phyloP scores from a whole-genome alignment of 2,888 invertebrate genomes.

The Heliothis peltigera region DNA sequence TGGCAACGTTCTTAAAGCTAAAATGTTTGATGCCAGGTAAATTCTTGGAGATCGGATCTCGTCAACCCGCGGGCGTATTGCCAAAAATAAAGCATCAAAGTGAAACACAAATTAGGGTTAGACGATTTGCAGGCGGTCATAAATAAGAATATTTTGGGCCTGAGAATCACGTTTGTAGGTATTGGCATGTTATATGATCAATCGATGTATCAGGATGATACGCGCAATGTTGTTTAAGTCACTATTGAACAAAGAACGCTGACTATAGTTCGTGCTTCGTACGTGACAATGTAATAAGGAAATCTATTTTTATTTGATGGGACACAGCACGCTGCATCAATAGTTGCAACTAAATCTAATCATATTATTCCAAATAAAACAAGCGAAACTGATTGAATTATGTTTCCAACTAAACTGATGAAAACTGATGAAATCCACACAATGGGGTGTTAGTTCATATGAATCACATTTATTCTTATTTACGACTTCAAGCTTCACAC shows the following conservation, averaged over 20 bases:
- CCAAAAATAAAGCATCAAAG: slow-evolving; percentile 28
- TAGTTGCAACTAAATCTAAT: background rate
- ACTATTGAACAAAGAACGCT: background rate
- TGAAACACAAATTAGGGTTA: slow-evolving; percentile 41
- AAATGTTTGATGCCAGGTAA: slow-evolving; percentile 50
- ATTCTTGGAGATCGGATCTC: slow-evolving; percentile 28
- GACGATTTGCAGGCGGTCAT: slow-evolving; percentile 27
- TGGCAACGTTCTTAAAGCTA: slow-evolving; percentile 32
- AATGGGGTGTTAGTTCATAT: slow-evolving; percentile 27
- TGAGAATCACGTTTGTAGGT: slow-evolving; percentile 11
- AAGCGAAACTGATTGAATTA: background rate
- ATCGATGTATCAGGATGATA: slow-evolving; percentile 4
- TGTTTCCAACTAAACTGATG: slow-evolving; percentile 8
- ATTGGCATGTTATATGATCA: slow-evolving; percentile 8
- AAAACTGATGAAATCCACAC: slow-evolving; percentile 36
- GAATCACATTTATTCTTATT: slow-evolving; percentile 36
- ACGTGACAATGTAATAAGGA: background rate
- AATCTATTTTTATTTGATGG: background rate
- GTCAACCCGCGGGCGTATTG: slow-evolving; percentile 40
- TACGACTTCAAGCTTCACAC: slow-evolving; percentile 41
- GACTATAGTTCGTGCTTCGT: background rate
- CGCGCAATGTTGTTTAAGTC: background rate
- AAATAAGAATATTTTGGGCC: slow-evolving; percentile 35
- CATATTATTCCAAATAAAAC: background rate
- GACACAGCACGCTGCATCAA: background rate